Conservation (phyloP, 2,888 invertebrate genomes). For the Ochropacha duplaris region DNA sequence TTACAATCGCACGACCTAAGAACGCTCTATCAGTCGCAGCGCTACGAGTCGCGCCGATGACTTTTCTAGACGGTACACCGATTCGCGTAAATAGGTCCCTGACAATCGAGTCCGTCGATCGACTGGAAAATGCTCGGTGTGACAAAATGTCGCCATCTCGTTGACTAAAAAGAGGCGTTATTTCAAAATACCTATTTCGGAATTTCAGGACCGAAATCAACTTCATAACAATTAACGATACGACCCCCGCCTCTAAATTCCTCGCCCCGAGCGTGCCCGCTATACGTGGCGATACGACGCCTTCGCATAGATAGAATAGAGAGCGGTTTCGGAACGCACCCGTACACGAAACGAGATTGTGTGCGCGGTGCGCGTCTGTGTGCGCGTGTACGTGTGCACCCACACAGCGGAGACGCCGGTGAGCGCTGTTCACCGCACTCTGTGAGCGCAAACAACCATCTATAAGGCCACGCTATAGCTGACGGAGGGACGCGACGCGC, state of each 20-base stretch:
- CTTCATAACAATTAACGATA: conserved; percentile 84
- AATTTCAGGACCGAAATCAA: conserved; percentile 83
- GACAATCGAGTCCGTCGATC: conserved; percentile 18
- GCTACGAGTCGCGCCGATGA: conserved; percentile 7
- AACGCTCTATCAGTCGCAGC: conserved; percentile 18
- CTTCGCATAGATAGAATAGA: conserved; percentile 84
- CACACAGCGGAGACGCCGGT: conserved; percentile 74
- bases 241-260: conserved; percentile 83
- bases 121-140: conserved; percentile 16
- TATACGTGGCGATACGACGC: conserved; percentile 82
- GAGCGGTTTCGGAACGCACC: conserved; percentile 83
- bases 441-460: conserved; percentile 84
- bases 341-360: conserved; percentile 57
- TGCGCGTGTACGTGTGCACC: conserved; percentile 54
- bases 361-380: conserved; percentile 47
- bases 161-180: conserved; percentile 75
- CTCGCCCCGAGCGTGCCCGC: conserved; percentile 83
- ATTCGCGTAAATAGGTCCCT: conserved; percentile 26
- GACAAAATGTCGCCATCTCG: conserved; percentile 37
- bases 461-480: conserved; percentile 84
- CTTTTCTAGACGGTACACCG: conserved; percentile 15
- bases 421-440: conserved; percentile 84
- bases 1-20: conserved; percentile 32
- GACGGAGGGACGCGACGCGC: conserved; percentile 75
- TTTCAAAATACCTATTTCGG: conserved; percentile 82